Evolutionary conservation across 2,797 vertebrate genomes (phyloP).

Genomic region (Fundulus diaphanus): DNA sequence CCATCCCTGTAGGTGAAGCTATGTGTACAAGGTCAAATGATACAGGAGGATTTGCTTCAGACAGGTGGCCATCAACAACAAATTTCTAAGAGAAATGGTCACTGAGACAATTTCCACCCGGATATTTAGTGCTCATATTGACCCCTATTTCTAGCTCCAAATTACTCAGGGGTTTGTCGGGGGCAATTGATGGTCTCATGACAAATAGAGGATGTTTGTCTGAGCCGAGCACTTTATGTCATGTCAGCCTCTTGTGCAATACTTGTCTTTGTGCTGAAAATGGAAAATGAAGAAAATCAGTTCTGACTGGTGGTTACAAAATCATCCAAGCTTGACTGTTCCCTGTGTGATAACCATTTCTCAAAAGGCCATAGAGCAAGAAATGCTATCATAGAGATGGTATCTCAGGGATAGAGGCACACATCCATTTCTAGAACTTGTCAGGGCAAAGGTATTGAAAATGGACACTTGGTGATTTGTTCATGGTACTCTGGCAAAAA

Average conservation of each 20-base stretch:
- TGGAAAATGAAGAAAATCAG: slow-evolving; percentile 42
- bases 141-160: slow-evolving; percentile 24
- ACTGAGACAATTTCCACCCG: slow-evolving; percentile 19
- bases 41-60: slow-evolving; percentile 23
- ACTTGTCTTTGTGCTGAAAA: slow-evolving; percentile 34
- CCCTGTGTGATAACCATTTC: slow-evolving; percentile 47
- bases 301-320: slow-evolving; percentile 48
- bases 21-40: slow-evolving; percentile 26
- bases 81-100: slow-evolving; percentile 18
- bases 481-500: not conserved
- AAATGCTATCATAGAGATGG: slow-evolving; percentile 6
- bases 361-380: slow-evolving; percentile 34
- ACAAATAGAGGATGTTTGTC: slow-evolving; percentile 43
- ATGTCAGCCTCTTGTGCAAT: slow-evolving; percentile 28
- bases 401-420: slow-evolving; percentile 4
- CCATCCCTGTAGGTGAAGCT: slow-evolving; percentile 26
- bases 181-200: slow-evolving; percentile 38
- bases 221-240: slow-evolving; percentile 18
- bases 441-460: slow-evolving; percentile 23
- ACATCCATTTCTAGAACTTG: not conserved
- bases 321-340: slow-evolving; percentile 44
- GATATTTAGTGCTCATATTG: slow-evolving; percentile 24
- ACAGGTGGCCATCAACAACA: slow-evolving; percentile 16
- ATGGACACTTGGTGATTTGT: slow-evolving; percentile 6
- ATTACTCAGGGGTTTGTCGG: slow-evolving; percentile 25